Evolutionary conservation across 2,113 vertebrate species (phyloP), one percentile per base, ranked within the genome.

Genomic region (Orientallactaga bullata): DNA sequence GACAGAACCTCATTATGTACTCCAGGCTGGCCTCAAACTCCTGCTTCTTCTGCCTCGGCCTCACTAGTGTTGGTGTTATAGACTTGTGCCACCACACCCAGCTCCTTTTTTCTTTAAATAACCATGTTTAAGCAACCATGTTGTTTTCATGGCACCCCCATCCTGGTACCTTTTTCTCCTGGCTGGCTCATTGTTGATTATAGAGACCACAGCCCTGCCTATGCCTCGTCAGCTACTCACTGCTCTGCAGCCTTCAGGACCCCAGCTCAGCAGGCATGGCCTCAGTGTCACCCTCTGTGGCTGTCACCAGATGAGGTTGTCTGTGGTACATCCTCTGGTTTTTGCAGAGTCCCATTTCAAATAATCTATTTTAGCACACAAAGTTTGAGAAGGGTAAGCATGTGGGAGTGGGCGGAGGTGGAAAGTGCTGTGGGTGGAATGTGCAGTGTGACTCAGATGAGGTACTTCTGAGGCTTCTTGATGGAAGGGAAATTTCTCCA

Each of bases 401-500:
- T 15, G 63, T 35, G 37, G 61, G 84, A 37, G 61, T 23, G 37
- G 65, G 16, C 28, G 66, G 90, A 71, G 37, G 68, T 65, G 82
- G 83, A 94, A 91, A 65, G 79, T 83, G 10, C 23, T 0, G 16
- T n/a, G 68, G 61, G 87, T 0, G 1, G 73, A 82, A 26, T 0
- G 21, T 10, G 9, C 17, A 10, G 4, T 61, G 47, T 91, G 94
- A 93, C 90, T 78, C 15, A 94, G 81, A 18, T 0, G 47, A 35
- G 61, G 15, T 47, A 16, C 58, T 81, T 58, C 47, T 3, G 76
- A 76, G 78, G 24, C n/a, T 55, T 73, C 63, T 28, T 21, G 35
- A 17, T 51, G 63, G 73, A 88, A 79, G 68, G 68, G 69, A 76
- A 24, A 39, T 71, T 58, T 91, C 81, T 69, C 63, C 87, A 39